Evolutionary conservation across 2,888 invertebrate species (phyloP), one percentile per base, ranked within the genome.

Genomic region (Mythimna albipuncta): DNA sequence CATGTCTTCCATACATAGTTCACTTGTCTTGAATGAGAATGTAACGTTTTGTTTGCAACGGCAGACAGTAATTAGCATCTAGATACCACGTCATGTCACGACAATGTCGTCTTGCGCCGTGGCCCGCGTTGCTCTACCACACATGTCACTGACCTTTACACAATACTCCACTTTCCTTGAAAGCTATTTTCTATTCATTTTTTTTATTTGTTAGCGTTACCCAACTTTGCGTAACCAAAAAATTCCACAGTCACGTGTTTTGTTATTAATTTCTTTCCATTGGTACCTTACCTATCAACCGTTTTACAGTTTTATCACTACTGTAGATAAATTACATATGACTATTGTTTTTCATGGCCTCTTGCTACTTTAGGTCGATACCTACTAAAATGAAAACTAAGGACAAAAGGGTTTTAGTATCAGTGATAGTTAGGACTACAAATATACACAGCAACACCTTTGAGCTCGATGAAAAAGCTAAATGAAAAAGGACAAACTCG

Each of bases 41-140:
- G 72, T 82, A 77, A 82, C 84, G 88, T 89, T 90, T 91, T 89
- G 90, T 92, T 91, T 88, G 89, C 89, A 81, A 87, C 85, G 88
- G 89, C 90, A 91, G 91, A 93, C 91, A 79, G 88, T 94, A 94
- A 95, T 95, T 95, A 95, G 91, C 94, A 93, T 94, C 91, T 90
- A 91, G 92, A 93, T 92, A 91, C 87, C 87, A 87, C 91, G 93
- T 93, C 93, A 91, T 85, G 93, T 93, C 95, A 94, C 93, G 93
- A 94, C 92, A 85, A 85, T 89, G 90, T 89, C 89, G 89, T 85
- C 89, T 83, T 83, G 83, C 75, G 77, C 79, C 75, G 81, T 77
- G 75, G 85, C 72, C 86, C 86, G 87, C 89, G 89, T 89, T 90
- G 88, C 85, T 89, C 87, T 87, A 77, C 44, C 54, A 86, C 89